A percentile compares a stretch with the other conserved stretches of the same genome.
Conservation (phyloP, 1,140 invertebrate genomes). For the Eumeta japonica region DNA sequence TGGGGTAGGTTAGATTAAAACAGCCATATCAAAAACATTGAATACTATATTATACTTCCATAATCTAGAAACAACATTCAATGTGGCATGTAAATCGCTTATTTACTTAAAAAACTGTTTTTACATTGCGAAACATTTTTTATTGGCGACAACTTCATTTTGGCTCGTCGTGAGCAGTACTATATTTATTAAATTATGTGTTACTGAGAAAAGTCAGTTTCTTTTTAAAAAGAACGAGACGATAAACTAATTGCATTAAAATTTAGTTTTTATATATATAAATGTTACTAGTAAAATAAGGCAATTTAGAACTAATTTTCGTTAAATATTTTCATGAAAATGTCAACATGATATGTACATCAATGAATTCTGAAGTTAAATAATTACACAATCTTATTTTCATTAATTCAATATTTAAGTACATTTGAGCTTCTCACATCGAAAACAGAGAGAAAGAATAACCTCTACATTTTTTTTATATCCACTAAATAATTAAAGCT, state of each 20-base stretch:
- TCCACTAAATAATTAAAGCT: conserved; percentile 50
- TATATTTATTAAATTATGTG: too few relatives aligned
- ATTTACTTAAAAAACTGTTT: conserved; percentile 21
- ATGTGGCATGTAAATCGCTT: conserved; percentile 22
- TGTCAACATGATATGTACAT: conserved; percentile 5
- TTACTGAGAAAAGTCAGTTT: neutral
- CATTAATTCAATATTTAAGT: conserved; percentile 26
- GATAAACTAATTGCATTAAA: conserved; percentile 2
- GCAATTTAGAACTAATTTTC: conserved; percentile 1
- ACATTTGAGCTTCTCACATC: conserved; percentile 31
- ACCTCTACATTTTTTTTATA: too few relatives aligned
- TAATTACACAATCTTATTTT: conserved; percentile 10
- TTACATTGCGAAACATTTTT: conserved; percentile 12
- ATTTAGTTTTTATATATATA: too few relatives aligned
- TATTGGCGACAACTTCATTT: too few relatives aligned
- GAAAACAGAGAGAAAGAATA: too few relatives aligned
- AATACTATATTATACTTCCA: conserved; percentile 48
- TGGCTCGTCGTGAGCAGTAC: too few relatives aligned
- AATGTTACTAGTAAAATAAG: too few relatives aligned
- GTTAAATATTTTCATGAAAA: conserved; percentile 3
- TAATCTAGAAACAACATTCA: conserved; percentile 50
- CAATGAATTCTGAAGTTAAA: neutral
- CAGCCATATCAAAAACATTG: conserved; percentile 37
- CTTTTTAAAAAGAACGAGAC: neutral
- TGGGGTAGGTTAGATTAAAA: too few relatives aligned